A percentile compares a stretch with the other conserved stretches of the same genome.
phyloP scores from a whole-genome alignment of 2,888 invertebrate species.

The Abscondita cerata region DNA sequence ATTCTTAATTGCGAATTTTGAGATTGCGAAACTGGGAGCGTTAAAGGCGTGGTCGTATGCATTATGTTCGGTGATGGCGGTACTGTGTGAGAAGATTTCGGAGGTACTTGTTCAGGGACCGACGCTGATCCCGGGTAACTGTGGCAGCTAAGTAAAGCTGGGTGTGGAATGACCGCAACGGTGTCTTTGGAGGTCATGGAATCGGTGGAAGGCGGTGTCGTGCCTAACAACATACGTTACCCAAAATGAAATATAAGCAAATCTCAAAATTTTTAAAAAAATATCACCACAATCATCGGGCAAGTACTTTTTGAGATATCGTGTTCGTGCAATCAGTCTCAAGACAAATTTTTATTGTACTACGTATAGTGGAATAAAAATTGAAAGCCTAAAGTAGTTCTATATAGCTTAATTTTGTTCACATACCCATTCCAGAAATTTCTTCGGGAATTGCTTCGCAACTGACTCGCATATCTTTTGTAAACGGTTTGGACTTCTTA shows the following conservation, averaged over 20 bases:
- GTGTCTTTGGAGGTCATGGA: conserved; percentile 33
- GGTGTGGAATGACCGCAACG: conserved; percentile 57
- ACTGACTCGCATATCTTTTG: conserved; percentile 82
- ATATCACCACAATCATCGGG: too few relatives aligned
- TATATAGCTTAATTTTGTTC: too few relatives aligned
- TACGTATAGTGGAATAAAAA: too few relatives aligned
- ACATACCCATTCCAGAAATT: conserved; percentile 65
- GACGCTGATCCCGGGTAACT: conserved; percentile 61
- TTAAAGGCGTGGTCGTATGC: conserved; percentile 27
- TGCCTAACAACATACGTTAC: conserved; percentile 51
- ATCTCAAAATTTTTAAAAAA: neutral
- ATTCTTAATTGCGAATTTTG: neutral
- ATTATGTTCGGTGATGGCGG: conserved; percentile 58
- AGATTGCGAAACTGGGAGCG: conserved; percentile 21
- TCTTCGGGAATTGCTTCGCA: conserved; percentile 93
- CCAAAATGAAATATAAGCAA: neutral
- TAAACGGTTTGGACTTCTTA: conserved; percentile 69
- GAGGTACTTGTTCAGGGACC: conserved; percentile 48
- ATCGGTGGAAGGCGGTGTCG: conserved; percentile 71
- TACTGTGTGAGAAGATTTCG: conserved; percentile 56
- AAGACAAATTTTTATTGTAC: too few relatives aligned
- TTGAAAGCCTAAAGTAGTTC: too few relatives aligned
- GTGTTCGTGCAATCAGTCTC: too few relatives aligned
- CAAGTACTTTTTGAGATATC: too few relatives aligned
- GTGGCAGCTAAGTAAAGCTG: conserved; percentile 59